Evolutionary conservation across 2,888 invertebrate genomes (phyloP), one percentile per base, ranked within the genome.

Genomic region (Hirtodrosophila cameraria): DNA sequence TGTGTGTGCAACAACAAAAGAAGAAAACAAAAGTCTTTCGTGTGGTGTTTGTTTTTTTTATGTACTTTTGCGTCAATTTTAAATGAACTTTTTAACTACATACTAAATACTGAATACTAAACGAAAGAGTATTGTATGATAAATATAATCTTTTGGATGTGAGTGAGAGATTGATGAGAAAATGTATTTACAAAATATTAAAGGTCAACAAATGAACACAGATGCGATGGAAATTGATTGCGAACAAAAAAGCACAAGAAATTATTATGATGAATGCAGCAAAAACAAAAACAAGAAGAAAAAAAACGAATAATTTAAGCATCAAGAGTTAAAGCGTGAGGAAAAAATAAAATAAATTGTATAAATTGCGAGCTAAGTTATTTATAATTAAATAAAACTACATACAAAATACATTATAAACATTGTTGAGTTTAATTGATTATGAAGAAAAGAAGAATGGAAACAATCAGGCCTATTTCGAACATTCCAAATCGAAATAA

Each of bases 341-440:
- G 50, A 57, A 55, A 49, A 55, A 67, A 67, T 55, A 45, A 55
- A 46, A 50, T 55, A 61, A 68, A 87, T 82, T 85, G 84, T 87
- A 89, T 88, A 88, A 80, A 88, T 88, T 84, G 86, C 65, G 88
- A 88, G 76, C 85, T 88, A 90, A 90, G 90, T 90, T 90, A 90
- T 90, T 90, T 90, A 90, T 90, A 90, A 90, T 88, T 89, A 88
- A 89, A 90, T 87, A 86, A 88, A 89, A 81, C 48, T 80, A 76
- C 63, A 89, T 81, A 84, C 54, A 78, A 77, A 80, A 80, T 69
- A 83, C 81, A 86, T 74, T 67, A 65, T 64, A 65, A 63, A 48
- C 15, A 8, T 41, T 6, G 23, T 5, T 7, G 6, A 23, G 23
- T 6, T 6, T 0, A 2, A n/a, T n/a, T n/a, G n/a, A n/a, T n/a